Conservation (phyloP, 2,888 invertebrate species). For the Amblyjoppa proteus region DNA sequence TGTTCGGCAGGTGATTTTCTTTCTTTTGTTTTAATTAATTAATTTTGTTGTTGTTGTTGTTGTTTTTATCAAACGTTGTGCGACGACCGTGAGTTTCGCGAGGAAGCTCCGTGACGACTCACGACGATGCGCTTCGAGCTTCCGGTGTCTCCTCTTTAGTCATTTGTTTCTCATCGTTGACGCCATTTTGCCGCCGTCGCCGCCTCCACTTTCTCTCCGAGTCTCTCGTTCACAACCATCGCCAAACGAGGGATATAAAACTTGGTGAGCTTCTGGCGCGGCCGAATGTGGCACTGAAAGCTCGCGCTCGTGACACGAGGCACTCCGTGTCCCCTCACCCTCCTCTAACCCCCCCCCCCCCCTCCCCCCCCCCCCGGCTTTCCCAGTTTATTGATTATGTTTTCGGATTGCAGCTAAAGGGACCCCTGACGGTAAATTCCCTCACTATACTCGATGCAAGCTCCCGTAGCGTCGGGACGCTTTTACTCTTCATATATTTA, state of each 20-base stretch:
- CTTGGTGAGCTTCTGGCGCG: conserved; percentile 76
- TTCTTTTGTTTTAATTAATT: background rate
- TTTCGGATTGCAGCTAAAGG: conserved; percentile 64
- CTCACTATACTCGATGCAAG: conserved; percentile 51
- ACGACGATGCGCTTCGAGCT: conserved; percentile 67
- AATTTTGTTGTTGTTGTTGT: background rate
- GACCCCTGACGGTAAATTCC: conserved; percentile 65
- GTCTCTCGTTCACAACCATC: conserved; percentile 59
- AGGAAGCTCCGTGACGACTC: conserved; percentile 69
- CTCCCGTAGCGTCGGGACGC: conserved; percentile 40
- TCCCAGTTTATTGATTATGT: conserved; percentile 70
- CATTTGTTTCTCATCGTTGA: conserved; percentile 76
- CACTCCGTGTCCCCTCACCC: conserved; percentile 55
- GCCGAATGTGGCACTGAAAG: conserved; percentile 79
- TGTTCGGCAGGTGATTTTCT: conserved; percentile 18
- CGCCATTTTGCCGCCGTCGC: conserved; percentile 77
- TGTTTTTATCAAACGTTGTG: conserved; percentile 15
- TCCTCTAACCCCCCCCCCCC: too few species aligned
- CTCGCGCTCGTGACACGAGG: conserved; percentile 74
- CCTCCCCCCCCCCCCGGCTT: conserved; percentile 37
- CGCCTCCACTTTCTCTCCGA: conserved; percentile 47
- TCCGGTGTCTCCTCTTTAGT: conserved; percentile 52
- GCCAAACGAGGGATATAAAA: conserved; percentile 45
- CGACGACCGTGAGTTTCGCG: conserved; percentile 7
- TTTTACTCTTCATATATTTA: conserved; percentile 25